phyloP scores from a whole-genome alignment of 23 tunicate genomes.

The Halocynthia roretzi region DNA sequence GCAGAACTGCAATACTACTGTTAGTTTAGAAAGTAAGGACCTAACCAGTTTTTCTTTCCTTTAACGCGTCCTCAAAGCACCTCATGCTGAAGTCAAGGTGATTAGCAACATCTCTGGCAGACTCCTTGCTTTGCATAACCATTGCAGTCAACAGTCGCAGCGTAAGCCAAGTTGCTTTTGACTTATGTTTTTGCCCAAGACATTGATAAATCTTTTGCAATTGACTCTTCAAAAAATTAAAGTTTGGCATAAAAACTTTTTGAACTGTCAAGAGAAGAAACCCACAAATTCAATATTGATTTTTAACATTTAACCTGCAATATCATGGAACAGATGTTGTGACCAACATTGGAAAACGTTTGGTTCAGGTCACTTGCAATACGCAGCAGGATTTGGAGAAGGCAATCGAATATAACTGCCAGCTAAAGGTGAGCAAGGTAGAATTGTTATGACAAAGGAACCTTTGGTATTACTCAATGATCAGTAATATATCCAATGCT shows the following conservation, averaged over 20 bases:
- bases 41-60: constrained; percentile 21
- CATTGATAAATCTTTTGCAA: constrained; percentile 33
- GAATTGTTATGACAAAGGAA: too few relatives aligned
- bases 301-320: constrained; percentile 32
- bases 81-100: constrained; percentile 33
- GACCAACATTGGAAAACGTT: constrained; percentile 27
- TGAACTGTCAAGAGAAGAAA: background rate
- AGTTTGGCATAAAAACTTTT: background rate
- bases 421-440: background rate
- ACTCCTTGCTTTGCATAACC: constrained; percentile 46
- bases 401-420: constrained; percentile 15
- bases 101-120: constrained; percentile 44
- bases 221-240: constrained; percentile 15
- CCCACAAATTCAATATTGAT: background rate
- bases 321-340: constrained; percentile 17
- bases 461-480: too few relatives aligned
- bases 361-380: constrained; percentile 34
- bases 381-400: constrained; percentile 20
- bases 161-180: constrained; percentile 14
- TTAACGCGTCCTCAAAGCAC: constrained; percentile 20
- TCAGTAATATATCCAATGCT: too few relatives aligned
- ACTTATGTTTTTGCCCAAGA: constrained; percentile 26
- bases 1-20: too few relatives aligned
- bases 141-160: constrained; percentile 34
- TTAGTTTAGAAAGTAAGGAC: background rate